phyloP scores from a whole-genome alignment of 1,140 invertebrate genomes.

The Danaus plexippus region DNA sequence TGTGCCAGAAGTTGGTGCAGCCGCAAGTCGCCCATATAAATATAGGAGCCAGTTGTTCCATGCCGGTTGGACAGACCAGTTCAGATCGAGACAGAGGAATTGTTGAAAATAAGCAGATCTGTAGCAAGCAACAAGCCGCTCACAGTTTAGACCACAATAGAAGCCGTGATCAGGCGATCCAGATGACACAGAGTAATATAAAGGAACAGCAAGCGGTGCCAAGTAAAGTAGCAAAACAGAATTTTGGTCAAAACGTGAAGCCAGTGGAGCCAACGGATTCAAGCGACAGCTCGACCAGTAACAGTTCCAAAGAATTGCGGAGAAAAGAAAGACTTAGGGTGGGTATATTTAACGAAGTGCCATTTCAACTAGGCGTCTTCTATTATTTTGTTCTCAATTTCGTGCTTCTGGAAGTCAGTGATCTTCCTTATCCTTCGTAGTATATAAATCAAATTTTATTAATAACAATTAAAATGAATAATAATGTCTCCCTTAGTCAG shows the following conservation, averaged over 20 bases:
- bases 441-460: too few species aligned
- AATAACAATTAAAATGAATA: background rate
- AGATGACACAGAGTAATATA: background rate
- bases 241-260: conserved; percentile 6
- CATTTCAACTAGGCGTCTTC: too few species aligned
- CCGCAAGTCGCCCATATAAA: conserved; percentile 2
- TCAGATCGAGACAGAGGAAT: background rate
- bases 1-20: conserved; percentile 41
- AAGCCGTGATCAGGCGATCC: background rate
- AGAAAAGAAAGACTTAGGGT: conserved; percentile 34
- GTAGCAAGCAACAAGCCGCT: background rate
- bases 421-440: too few species aligned
- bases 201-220: background rate
- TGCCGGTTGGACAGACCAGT: too few species aligned
- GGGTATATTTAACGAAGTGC: background rate
- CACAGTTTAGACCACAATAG: conserved; percentile 1
- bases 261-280: conserved; percentile 11
- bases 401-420: too few species aligned
- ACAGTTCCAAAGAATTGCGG: conserved; percentile 15
- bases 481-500: conserved; percentile 25
- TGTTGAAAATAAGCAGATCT: conserved; percentile 3
- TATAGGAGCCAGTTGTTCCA: too few species aligned
- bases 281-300: conserved; percentile 29
- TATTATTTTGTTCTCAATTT: too few species aligned
- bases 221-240: background rate